A percentile compares a stretch with the other conserved stretches of the same genome.
Evolutionary conservation across 2,113 vertebrate species (phyloP).

Genomic region (Ptilorrhoa leucosticta): DNA sequence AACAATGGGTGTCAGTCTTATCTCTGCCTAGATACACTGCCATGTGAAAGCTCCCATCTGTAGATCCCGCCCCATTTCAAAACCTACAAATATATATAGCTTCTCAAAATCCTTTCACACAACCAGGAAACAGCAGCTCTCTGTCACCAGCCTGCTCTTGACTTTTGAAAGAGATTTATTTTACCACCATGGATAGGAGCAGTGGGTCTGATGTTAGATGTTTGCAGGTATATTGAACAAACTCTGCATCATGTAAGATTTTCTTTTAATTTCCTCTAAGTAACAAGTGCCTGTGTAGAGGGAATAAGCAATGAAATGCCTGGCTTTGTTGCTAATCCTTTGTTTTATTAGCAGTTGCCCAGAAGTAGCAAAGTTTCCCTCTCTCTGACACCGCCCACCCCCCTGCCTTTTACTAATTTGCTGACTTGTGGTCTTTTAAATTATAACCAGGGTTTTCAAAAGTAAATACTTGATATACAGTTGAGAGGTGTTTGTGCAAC

Average conservation of each 20-base stretch:
- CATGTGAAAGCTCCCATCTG: neutral
- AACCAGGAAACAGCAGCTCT: neutral
- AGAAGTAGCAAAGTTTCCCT: neutral
- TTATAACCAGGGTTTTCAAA: neutral
- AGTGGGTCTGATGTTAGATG: neutral
- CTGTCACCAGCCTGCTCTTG: neutral
- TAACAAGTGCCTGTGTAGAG: neutral
- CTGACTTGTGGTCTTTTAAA: neutral
- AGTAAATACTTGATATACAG: neutral
- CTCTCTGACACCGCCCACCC: rapidly evolving
- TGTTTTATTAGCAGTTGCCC: neutral
- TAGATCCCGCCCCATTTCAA: neutral
- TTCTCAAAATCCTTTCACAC: neutral
- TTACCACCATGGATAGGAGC: neutral
- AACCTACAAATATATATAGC: neutral
- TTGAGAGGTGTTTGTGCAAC: neutral
- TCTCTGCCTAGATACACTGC: neutral
- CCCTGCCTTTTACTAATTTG: neutral
- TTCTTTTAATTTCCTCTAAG: slow-evolving; percentile 19
- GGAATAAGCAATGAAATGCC: neutral
- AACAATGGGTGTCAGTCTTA: neutral
- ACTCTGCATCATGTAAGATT: neutral
- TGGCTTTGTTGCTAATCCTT: neutral
- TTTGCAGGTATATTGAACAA: neutral
- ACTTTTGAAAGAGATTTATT: neutral